Base-by-base conservation (phyloP, 2,888 invertebrate genomes). In the Caenorhabditis panamensis region DNA sequence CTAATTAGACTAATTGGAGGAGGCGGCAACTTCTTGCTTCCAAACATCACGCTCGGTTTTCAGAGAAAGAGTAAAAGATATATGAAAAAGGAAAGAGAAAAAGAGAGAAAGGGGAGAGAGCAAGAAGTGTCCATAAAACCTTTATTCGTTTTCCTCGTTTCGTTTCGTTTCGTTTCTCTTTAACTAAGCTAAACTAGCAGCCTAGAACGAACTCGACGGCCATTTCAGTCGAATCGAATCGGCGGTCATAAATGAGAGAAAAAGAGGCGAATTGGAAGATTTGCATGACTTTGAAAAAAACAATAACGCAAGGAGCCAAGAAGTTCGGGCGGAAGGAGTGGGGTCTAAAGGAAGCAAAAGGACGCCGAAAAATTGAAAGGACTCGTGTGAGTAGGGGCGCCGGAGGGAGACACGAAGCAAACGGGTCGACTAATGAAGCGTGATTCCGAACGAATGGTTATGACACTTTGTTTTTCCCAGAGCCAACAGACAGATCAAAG, bases 391-490 rank as follows among this genome's bases (percentile, higher is more conserved):
- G 54, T 47, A 61, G 59, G 53, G 41, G 28, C 61, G 61, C 41
- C 53, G 28, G 16, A 36, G 64, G 31, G 31, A 31, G 5, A 31
- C 31, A 31, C 31, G n/a, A n/a, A n/a, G 31, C 31, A 31, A 31
- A 31, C 31, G 31, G 31, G 31, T 31, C 73, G 73, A 56, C 73
- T 73, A 73, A 66, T 73, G 64, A 66, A 73, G 73, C 73, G 73
- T 73, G 73, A 66, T 66, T 73, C 73, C 64, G 73, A 73, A 58
- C 22, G 58, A 49, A 73, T 73, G 73, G 64, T 37, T 58, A 36
- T 59, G 73, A 66, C 73, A 73, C 73, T 73, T 66, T 73, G 64
- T 73, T 73, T 59, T 31, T 31, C 9, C 31, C 31, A 9, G 31
- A n/a, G n/a, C n/a, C n/a, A n/a, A 9, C 31, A 31, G 31, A 31